Evolutionary conservation across 1,140 invertebrate genomes (phyloP), one percentile per base, ranked within the genome.

Genomic region (Matsumurasca onukii): DNA sequence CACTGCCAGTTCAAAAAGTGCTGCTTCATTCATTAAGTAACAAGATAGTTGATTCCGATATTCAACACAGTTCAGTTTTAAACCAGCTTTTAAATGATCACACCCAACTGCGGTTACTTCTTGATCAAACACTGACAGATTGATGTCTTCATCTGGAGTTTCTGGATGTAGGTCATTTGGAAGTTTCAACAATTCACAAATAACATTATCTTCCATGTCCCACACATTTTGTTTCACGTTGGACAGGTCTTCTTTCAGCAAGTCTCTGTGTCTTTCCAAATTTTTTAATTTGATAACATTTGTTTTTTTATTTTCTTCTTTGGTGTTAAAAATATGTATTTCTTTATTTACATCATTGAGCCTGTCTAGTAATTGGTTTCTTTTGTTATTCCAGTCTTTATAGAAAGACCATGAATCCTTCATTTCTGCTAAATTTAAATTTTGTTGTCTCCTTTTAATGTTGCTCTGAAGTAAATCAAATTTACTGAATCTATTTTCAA

Each of bases 151-250:
- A 24, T 73, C 30, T 2, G 89, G 88, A 29, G 88, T 90, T 51
- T 77, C 78, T n/a, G 77, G 65, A 78, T 91, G 86, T 24, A 91
- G 72, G 63, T 75, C 71, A 75, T 89, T 91, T 0, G 91, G 90
- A 57, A 92, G 73, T 73, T 81, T 82, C 48, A 91, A 78, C 61
- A 81, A 75, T 76, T 82, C 78, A 20, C 84, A 62, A 3, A 87
- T 78, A 0, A 87, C 80, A 62, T 78, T 77, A 73, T 89, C 86
- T 73, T 90, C 86, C 49, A 90, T 73, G 17, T 82, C 81, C 82
- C 84, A 87, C 2, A 86, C 70, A 64, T 78, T 77, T 22, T 80
- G 71, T 75, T 82, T 86, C 48, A 90, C 75, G 66, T 75, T 80
- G 75, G 82, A 86, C 22, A 87, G 71, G 68, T 90, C 86, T 25